Percentiles rank a stretch among this genome's conserved stretches.
These are phyloP conservation scores for Cassiopea andromeda DNA, from an alignment of 30 jellyfish, hydroid and myxozoan genomes.

Conservation along the genomic window DNA sequence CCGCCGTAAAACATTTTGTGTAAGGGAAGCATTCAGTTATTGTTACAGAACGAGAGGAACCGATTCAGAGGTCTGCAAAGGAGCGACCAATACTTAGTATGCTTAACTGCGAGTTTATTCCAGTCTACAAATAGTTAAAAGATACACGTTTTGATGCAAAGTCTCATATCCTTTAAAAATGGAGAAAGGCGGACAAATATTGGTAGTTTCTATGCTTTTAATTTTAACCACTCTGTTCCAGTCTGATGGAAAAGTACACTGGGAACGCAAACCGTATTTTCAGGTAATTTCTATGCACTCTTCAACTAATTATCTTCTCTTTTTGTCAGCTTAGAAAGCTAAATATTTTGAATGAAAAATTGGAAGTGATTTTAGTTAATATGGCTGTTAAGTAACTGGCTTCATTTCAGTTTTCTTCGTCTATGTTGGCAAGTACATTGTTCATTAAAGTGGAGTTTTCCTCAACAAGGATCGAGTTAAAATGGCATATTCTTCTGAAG, in stretches of 20 bases:
- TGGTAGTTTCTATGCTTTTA: background rate
- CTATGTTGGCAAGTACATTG: no score
- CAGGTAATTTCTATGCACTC: background rate
- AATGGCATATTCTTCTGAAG: no score
- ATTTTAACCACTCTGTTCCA: background rate
- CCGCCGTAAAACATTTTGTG: background rate
- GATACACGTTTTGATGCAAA: background rate
- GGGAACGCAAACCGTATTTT: background rate
- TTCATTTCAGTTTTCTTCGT: no score
- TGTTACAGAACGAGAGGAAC: background rate
- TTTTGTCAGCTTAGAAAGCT: no score
- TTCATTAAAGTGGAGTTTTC: no score
- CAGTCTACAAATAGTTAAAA: background rate
- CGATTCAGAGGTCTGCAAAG: background rate
- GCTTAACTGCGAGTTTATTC: background rate
- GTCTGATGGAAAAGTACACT: background rate
- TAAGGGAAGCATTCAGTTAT: slow-evolving; percentile 9
- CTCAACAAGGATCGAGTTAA: no score
- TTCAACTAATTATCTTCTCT: no score
- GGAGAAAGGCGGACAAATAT: background rate
- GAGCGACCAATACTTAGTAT: background rate
- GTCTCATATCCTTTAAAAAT: background rate
- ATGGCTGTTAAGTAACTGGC: no score
- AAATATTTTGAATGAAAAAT: no score
- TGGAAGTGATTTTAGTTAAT: no score